phyloP scores from a whole-genome alignment of 2,888 invertebrate species.

The Steinernema scapterisci region DNA sequence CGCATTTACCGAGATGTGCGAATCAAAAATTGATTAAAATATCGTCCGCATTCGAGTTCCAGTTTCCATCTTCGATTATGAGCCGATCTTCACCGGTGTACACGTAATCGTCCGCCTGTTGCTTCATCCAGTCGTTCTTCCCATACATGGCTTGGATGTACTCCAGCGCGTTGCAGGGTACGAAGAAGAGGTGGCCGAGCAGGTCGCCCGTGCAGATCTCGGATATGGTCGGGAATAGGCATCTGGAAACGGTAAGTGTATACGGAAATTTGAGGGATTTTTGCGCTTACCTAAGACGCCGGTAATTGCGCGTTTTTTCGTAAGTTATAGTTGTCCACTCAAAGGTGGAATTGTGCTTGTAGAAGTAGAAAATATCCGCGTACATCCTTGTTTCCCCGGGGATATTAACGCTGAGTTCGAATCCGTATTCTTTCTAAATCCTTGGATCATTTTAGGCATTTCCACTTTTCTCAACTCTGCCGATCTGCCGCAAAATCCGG shows the following conservation, averaged over 20 bases:
- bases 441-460: background rate
- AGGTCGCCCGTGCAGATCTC: background rate
- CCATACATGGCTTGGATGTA: background rate
- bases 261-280: no score
- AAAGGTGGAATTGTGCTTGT: background rate
- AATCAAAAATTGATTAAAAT: background rate
- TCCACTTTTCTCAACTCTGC: background rate
- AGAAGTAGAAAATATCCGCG: background rate
- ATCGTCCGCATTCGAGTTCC: background rate
- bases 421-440: conserved; percentile 4
- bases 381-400: background rate
- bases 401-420: background rate
- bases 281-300: background rate
- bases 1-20: no score
- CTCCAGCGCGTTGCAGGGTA: background rate
- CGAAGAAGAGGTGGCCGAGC: conserved; percentile 1
- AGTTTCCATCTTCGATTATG: background rate
- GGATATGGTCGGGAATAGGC: background rate
- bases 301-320: background rate
- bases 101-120: background rate
- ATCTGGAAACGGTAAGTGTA: background rate
- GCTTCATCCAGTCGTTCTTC: background rate
- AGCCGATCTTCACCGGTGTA: background rate
- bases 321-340: background rate
- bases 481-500: background rate